Evolutionary conservation across 2,113 vertebrate genomes (phyloP).

Genomic region (Steatornis caripensis): DNA sequence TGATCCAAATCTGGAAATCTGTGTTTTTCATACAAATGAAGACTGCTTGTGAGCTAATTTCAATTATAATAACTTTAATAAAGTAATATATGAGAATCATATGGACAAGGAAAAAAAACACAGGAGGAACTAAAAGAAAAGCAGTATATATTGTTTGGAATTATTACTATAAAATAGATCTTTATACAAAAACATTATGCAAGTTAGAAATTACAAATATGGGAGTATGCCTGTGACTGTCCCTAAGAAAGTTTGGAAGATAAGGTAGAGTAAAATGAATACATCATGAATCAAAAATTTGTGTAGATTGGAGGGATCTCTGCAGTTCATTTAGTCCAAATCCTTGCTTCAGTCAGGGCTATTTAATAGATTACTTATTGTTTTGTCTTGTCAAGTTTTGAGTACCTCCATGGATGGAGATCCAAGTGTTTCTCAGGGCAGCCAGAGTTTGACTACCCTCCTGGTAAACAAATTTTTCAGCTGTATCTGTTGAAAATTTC

Average conservation of each 20-base stretch:
- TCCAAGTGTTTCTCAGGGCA: not conserved
- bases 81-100: not conserved
- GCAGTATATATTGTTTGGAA: not conserved
- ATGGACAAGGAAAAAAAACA: not conserved
- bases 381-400: not conserved
- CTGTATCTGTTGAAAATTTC: not conserved
- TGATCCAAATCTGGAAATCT: not conserved
- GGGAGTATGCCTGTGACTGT: not conserved
- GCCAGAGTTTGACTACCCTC: not conserved
- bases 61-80: not conserved
- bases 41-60: not conserved
- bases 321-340: not conserved
- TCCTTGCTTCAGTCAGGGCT: not conserved
- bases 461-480: not conserved
- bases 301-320: not conserved
- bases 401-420: not conserved
- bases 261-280: not conserved
- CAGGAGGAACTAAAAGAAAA: not conserved
- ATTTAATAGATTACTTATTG: not conserved
- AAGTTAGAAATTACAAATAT: not conserved
- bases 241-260: not conserved
- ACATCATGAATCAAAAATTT: not conserved
- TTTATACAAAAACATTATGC: not conserved
- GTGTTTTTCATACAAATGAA: not conserved
- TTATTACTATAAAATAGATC: not conserved